Base-by-base conservation (phyloP, 2,113 vertebrate genomes). In the Cyprinodon variegatus region DNA sequence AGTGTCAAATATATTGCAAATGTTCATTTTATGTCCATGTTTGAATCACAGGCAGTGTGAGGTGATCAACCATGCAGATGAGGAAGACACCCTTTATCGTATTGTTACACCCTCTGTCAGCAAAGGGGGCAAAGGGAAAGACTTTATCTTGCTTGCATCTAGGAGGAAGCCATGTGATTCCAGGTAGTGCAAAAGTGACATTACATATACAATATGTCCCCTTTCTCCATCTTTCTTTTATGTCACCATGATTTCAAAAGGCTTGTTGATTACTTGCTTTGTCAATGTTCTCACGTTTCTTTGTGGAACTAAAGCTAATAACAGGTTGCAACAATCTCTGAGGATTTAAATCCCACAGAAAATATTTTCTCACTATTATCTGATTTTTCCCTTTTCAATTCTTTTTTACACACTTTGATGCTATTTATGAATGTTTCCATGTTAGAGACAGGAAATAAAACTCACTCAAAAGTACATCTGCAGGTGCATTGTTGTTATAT, bases 91-190 rank as follows among this genome's bases (percentile, higher is more conserved):
- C 63, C 96, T 99, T 88, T 99, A 98, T 82, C 95, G 95, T 0
- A 93, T 99, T 45, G 89, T 95, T 79, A 96, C 96, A 70, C 95
- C 94, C 0, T 89, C 90, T 0, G 87, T 96, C n/a, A 84, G 83
- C 1, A 81, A 86, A 7, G 93, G 95, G 12, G 82, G 91, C 77
- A 97, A 96, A 72, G 93, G 93, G 0, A 94, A 95, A 78, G 98
- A 99, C 82, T 98, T 98, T 0, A 95, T 99, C 81, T 89, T 99
- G 88, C 89, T 99, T 88, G 97, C 96, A 0, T 99, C 97, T 0
- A 91, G 94, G 72, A 79, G 97, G 82, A 94, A 95, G 29, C 97
- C 97, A 50, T 99, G 96, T 79, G 94, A 96, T 87, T 83, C 77
- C 0, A 94, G 97, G 98, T 99, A 78, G 15, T 65, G 70, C 69